phyloP scores from a whole-genome alignment of 2,888 invertebrate species.

The Rotaria macrura region DNA sequence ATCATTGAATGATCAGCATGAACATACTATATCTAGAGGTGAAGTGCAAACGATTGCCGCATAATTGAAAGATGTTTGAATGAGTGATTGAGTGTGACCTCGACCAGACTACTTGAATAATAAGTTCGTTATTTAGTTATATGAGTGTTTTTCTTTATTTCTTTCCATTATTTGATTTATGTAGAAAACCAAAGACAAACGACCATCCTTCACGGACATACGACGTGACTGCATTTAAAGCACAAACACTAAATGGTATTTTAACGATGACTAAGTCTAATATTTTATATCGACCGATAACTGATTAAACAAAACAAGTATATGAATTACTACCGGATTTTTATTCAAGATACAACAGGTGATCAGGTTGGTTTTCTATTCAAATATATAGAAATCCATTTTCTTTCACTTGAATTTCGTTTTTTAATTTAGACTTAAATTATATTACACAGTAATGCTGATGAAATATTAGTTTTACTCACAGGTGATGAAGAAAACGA shows the following conservation, averaged over 20 bases:
- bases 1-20: constrained; percentile 82
- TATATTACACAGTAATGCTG: constrained; percentile 93
- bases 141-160: not conserved
- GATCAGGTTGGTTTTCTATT: constrained; percentile 57
- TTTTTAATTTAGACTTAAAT: constrained; percentile 61
- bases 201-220: not conserved
- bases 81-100: constrained; percentile 89
- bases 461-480: constrained; percentile 83
- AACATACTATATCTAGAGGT: constrained; percentile 96
- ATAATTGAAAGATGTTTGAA: constrained; percentile 73
- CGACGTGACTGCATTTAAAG: constrained; percentile 34
- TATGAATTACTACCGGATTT: constrained; percentile 87
- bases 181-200: constrained; percentile 33
- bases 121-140: constrained; percentile 58
- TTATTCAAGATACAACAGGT: constrained; percentile 89
- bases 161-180: constrained; percentile 34
- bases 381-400: not conserved
- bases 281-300: constrained; percentile 84
- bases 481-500: constrained; percentile 91
- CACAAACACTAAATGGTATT: constrained; percentile 58
- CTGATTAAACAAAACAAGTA: constrained; percentile 90
- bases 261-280: constrained; percentile 78
- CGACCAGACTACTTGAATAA: constrained; percentile 84
- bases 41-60: constrained; percentile 90
- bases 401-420: too few relatives aligned